A percentile compares a stretch with the other conserved stretches of the same genome.
Conservation (phyloP, 2,113 vertebrate species). For the Eira barbara region DNA sequence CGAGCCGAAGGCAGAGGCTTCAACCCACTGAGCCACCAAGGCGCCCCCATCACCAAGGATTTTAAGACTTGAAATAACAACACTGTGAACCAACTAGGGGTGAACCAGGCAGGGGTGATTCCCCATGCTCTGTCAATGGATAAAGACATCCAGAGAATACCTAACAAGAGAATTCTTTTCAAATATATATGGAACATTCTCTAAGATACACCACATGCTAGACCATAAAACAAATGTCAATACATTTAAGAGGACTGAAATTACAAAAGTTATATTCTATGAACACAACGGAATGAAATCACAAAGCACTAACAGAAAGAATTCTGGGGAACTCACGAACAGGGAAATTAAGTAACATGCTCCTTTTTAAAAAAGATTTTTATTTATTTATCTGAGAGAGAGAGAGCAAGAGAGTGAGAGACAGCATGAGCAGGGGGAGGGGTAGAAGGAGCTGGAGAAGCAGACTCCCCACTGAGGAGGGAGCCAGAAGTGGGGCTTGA, state of each 20-base stretch:
- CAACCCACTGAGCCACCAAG: no score
- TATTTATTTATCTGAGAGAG: no score
- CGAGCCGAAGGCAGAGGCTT: no score
- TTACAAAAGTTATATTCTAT: background rate
- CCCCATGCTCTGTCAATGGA: no score
- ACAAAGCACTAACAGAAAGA: background rate
- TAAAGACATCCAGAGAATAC: background rate
- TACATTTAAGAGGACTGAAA: background rate
- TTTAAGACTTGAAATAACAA: background rate
- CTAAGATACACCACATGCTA: background rate
- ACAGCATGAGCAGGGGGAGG: no score
- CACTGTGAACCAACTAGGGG: background rate
- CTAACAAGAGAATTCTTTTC: background rate
- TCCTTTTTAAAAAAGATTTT: no score
- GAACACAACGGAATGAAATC: background rate
- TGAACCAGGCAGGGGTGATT: no score
- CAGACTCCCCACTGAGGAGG: no score
- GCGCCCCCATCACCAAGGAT: background rate
- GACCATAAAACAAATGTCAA: background rate
- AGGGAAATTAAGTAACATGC: background rate
- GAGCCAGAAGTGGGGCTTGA: no score
- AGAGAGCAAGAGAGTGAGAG: no score
- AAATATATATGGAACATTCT: background rate
- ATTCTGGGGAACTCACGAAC: background rate
- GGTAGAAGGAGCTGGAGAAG: no score